These are phyloP conservation scores for Salvelinus namaycush DNA, from an alignment of 2,113 vertebrate species.

Conservation along the genomic window DNA sequence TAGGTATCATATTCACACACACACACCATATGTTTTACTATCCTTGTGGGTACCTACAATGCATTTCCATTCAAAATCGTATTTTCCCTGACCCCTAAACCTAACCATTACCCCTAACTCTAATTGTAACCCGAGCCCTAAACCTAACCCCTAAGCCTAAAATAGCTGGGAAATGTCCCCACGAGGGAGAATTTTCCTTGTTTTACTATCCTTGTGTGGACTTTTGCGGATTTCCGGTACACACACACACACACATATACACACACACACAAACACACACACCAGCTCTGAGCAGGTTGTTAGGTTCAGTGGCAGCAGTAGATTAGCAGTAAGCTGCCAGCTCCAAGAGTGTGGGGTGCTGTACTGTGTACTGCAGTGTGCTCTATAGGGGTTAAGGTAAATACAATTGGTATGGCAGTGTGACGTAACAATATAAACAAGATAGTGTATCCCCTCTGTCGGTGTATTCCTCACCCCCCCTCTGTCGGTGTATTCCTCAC, in stretches of 20 bases:
- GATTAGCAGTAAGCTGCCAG: conserved; percentile 50
- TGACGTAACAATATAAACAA: neutral
- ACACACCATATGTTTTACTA: neutral
- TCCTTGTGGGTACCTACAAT: no score
- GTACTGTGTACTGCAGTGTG: neutral
- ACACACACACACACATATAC: neutral
- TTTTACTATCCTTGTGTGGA: no score
- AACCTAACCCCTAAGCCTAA: no score
- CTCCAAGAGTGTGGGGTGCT: neutral
- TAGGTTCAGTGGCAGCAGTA: neutral
- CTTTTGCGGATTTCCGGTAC: no score
- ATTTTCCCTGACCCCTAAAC: no score
- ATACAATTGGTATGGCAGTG: conserved; percentile 22
- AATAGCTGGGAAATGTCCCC: no score
- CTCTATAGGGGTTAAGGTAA: conserved; percentile 32
- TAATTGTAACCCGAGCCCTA: no score
- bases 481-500: neutral
- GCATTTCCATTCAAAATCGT: no score
- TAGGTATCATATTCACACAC: conserved; percentile 65
- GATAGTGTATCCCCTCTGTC: neutral
- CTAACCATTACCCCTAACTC: no score
- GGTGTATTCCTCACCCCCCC: no score
- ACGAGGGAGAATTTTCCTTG: no score
- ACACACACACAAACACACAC: neutral
- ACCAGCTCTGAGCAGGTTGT: neutral